Conservation (phyloP, 2,797 vertebrate species). For the Botia kubotai region DNA sequence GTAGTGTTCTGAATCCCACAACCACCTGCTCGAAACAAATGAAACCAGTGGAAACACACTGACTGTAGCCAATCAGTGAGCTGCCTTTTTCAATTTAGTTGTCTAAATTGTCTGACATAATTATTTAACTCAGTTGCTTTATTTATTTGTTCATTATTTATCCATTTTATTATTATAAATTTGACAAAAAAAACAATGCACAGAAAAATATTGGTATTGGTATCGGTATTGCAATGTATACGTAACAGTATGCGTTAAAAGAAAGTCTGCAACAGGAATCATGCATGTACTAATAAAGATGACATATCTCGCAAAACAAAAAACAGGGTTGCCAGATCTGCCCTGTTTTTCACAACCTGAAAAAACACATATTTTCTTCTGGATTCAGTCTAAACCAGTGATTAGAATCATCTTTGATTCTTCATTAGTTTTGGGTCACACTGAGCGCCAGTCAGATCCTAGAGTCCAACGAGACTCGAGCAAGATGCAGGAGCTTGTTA, state of each 20-base stretch:
- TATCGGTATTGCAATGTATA: neutral
- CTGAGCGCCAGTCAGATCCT: constrained; percentile 73
- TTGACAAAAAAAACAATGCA: neutral
- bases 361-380: neutral
- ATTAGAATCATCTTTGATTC: neutral
- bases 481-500: constrained; percentile 83
- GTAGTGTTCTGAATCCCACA: constrained; percentile 65
- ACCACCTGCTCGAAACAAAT: constrained; percentile 54
- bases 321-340: neutral
- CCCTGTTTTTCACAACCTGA: constrained; percentile 1
- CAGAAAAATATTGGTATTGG: neutral
- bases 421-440: neutral
- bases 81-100: too few relatives aligned
- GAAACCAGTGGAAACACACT: neutral
- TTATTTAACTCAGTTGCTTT: neutral
- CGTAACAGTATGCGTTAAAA: neutral
- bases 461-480: constrained; percentile 54
- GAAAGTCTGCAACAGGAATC: neutral
- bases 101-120: neutral
- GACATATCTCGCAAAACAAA: too few relatives aligned
- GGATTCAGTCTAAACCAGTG: neutral
- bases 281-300: neutral
- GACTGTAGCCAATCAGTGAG: neutral
- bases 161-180: too few relatives aligned
- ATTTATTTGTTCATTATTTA: neutral